Evolutionary conservation across 2,797 vertebrate species (phyloP).

Genomic region (Rhynchotus rufescens): DNA sequence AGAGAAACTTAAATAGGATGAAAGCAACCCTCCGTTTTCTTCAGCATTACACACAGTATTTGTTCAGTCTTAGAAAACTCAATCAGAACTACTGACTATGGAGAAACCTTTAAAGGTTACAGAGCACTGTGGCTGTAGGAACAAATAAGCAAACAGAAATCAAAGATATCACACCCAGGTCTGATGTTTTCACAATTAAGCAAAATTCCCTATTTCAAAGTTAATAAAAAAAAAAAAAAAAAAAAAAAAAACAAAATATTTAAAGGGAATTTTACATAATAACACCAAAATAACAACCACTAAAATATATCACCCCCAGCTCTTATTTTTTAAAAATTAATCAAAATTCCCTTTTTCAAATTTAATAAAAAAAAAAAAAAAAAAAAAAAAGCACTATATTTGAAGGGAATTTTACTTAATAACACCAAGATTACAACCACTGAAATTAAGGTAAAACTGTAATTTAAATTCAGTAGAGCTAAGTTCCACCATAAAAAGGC

Average conservation of each 20-base stretch:
- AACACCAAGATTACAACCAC: background rate
- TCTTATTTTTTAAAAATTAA: background rate
- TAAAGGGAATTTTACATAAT: background rate
- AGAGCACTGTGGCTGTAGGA: background rate
- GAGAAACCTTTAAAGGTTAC: slow-evolving; percentile 18
- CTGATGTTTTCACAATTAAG: background rate
- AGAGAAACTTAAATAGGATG: background rate
- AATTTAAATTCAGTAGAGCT: background rate
- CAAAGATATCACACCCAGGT: background rate
- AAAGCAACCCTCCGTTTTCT: background rate
- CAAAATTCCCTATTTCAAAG: background rate
- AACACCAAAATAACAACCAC: background rate
- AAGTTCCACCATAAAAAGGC: background rate
- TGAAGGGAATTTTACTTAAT: background rate
- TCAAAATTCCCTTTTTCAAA: background rate
- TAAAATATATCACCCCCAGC: background rate
- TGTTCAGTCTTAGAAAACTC: background rate
- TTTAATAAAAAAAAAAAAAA: background rate
- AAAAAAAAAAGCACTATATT: background rate
- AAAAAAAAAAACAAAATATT: background rate
- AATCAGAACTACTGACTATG: background rate
- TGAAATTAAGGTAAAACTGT: background rate
- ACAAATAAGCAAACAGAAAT: background rate
- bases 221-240: background rate
- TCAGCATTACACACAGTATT: background rate